Evolutionary conservation across 2,888 invertebrate species (phyloP).

Genomic region (Pandemis corylana): DNA sequence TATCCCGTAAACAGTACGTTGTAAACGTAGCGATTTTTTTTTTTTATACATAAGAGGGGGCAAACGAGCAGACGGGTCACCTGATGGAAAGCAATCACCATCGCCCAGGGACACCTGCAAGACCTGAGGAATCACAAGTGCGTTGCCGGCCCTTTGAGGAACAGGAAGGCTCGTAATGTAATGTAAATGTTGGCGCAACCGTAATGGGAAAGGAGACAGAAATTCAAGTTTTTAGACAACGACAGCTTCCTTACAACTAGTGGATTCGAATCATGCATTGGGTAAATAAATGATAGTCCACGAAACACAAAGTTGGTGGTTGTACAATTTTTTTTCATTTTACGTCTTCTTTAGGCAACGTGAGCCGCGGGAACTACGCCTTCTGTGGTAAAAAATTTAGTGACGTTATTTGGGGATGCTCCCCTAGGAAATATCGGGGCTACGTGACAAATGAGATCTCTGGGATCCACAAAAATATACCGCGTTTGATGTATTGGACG

Average conservation of each 20-base stretch:
- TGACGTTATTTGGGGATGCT: constrained; percentile 59
- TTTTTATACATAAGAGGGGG: too few relatives aligned
- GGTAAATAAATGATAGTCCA: neutral
- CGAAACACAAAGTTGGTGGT: neutral
- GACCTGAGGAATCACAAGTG: too few relatives aligned
- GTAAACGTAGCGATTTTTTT: neutral
- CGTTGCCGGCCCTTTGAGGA: too few relatives aligned
- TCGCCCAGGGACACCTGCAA: too few relatives aligned
- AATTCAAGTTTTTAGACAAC: too few relatives aligned
- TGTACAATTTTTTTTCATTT: constrained; percentile 21
- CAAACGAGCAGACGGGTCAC: too few relatives aligned
- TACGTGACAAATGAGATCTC: constrained; percentile 64
- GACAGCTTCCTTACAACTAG: too few relatives aligned
- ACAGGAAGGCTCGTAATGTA: too few relatives aligned
- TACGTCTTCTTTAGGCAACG: constrained; percentile 12
- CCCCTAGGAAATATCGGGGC: constrained; percentile 63
- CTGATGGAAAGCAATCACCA: too few relatives aligned
- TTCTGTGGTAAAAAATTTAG: constrained; percentile 58
- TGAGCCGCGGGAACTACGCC: constrained; percentile 37
- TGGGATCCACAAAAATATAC: constrained; percentile 49
- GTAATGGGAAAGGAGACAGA: neutral
- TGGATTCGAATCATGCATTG: too few relatives aligned
- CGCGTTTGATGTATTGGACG: constrained; percentile 48
- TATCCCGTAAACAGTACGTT: constrained; percentile 3
- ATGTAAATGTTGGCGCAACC: neutral